Evolutionary conservation across 2,888 invertebrate species (phyloP).

Genomic region (Perdita meconis): DNA sequence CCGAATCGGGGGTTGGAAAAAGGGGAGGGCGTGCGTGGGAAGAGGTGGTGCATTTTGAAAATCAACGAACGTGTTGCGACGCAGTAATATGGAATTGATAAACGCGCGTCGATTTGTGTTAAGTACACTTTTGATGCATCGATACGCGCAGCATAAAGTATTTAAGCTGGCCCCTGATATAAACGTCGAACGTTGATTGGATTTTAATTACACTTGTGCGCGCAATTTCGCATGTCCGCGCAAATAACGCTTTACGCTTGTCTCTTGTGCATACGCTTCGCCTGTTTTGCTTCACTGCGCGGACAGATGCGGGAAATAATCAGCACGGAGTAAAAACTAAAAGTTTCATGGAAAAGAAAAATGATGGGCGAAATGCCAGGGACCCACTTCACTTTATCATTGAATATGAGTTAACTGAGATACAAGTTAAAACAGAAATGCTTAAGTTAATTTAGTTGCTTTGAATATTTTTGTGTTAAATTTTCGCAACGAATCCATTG

Average conservation of each 20-base stretch:
- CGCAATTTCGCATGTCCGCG: constrained; percentile 34
- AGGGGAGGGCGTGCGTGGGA: too few relatives aligned
- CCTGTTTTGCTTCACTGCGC: not conserved
- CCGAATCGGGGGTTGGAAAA: too few relatives aligned
- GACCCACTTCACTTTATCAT: too few relatives aligned
- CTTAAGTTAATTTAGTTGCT: too few relatives aligned
- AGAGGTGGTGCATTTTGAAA: constrained; percentile 27
- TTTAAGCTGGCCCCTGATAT: constrained; percentile 56
- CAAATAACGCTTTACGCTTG: constrained; percentile 25
- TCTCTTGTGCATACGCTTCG: not conserved
- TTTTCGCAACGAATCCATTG: too few relatives aligned
- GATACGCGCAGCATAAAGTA: constrained; percentile 50
- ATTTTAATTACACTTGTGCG: constrained; percentile 59
- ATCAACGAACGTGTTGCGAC: constrained; percentile 26
- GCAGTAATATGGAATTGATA: constrained; percentile 54
- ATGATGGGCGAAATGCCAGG: too few relatives aligned
- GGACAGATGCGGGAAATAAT: constrained; percentile 4
- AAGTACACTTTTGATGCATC: constrained; percentile 57
- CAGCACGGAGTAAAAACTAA: not conserved
- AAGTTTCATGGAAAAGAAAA: not conserved
- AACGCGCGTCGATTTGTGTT: constrained; percentile 53
- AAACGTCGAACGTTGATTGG: constrained; percentile 59
- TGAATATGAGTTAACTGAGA: not conserved
- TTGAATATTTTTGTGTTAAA: too few relatives aligned
- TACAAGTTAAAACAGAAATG: too few relatives aligned